A percentile compares a stretch with the other conserved stretches of the same genome.
phyloP scores from a whole-genome alignment of 2,113 vertebrate genomes.

The Acrocephalus arundinaceus region DNA sequence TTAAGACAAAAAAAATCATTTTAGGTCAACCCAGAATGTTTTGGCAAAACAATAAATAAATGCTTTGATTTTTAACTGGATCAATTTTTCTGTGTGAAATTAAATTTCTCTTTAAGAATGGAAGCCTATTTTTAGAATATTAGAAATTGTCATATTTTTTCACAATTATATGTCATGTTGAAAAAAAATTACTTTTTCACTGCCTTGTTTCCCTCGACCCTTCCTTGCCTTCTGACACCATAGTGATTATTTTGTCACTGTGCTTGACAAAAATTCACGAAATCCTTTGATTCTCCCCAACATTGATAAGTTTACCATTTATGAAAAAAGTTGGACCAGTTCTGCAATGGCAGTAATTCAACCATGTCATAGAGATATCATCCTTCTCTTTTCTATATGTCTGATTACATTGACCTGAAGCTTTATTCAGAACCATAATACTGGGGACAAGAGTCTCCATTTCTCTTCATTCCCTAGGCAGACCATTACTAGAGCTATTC shows the following conservation, averaged over 20 bases:
- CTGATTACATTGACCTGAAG: constrained; percentile 2
- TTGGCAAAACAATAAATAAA: background rate
- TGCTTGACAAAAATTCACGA: background rate
- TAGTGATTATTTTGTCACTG: background rate
- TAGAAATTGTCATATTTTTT: background rate
- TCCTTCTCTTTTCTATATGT: background rate
- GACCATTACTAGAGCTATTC: background rate
- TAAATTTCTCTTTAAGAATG: background rate
- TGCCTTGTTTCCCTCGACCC: background rate
- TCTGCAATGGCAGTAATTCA: constrained; percentile 5
- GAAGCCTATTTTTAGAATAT: background rate
- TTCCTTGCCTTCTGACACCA: background rate
- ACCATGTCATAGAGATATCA: background rate
- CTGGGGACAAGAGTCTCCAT: background rate
- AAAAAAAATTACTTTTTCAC: background rate
- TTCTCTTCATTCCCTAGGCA: background rate
- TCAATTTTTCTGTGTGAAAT: background rate
- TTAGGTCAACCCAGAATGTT: background rate
- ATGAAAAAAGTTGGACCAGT: background rate
- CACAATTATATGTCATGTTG: background rate
- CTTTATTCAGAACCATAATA: constrained; percentile 2
- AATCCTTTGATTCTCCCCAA: background rate
- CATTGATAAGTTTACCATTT: background rate
- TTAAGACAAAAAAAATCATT: background rate
- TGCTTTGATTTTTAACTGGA: background rate